Base-by-base conservation (phyloP, 37 sponge, comb jelly and placozoan genomes). In the Beroe forskalii region DNA sequence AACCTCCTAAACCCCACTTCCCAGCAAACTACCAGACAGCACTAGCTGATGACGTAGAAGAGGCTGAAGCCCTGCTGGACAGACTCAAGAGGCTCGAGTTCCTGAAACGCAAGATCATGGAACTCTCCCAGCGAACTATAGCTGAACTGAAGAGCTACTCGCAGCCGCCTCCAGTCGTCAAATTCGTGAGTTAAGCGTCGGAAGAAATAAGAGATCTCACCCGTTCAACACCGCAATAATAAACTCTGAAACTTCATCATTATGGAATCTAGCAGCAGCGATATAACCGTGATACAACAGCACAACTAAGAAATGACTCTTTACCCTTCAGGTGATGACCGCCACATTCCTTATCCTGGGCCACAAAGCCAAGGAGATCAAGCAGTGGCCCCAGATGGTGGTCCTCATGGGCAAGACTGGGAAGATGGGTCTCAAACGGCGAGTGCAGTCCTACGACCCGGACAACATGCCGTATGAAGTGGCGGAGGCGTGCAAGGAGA, bases 351-450 rank as follows among this genome's bases (percentile, higher is more conserved):
- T 92, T 0, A 41, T 92, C 12, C 75, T 92, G 67, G 92, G 92
- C 8, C 90, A 90, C 42, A 69, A 8, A 12, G 92, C 60, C 33
- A 92, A 92, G 66, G 92, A 90, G 67, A 64, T 64, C 14, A 38
- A 62, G 43, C 90, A 62, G 35, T 92, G 92, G 92, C 67, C 60
- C 23, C 76, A 72, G 36, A 28, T 92, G 44, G 61, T 83, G 24
- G 72, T 90, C 6, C 61, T 92, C 43, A 92, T 92, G 62, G 92
- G 92, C 6, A 89, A 90, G 30, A 92, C 92, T 3, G 92, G 92
- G 23, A 92, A 92, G 0, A 66, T 39, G 17, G 32, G 67, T 9
- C 60, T 92, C n/a, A 92, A 92, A 38, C 62, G 92, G 32, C 62
- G 92, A 22, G 92, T 92, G 27, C 62, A 89, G 41, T 37, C 37